Conservation (phyloP, 1,140 invertebrate species). For the Rhynchophorus ferrugineus region DNA sequence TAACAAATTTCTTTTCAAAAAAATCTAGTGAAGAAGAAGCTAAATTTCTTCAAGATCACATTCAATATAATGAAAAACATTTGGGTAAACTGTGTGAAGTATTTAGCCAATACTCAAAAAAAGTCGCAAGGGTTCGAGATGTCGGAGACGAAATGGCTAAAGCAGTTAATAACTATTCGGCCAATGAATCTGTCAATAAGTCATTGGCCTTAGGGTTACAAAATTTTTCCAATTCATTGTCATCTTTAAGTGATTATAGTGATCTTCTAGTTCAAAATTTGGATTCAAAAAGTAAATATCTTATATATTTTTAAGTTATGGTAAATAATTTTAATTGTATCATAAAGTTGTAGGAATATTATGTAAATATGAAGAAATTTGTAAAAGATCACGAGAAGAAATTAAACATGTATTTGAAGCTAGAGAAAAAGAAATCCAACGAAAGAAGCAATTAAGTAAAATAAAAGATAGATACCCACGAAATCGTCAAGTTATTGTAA, state of each 20-base stretch:
- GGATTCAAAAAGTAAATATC: conserved; percentile 41
- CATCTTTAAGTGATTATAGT: conserved; percentile 61
- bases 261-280: conserved; percentile 61
- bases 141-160: conserved; percentile 62
- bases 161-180: conserved; percentile 53
- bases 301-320: background rate
- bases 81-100: conserved; percentile 58
- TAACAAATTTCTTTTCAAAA: no score
- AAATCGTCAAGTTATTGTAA: conserved; percentile 62
- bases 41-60: conserved; percentile 65
- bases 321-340: background rate
- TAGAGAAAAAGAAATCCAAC: conserved; percentile 57
- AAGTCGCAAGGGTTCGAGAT: conserved; percentile 62
- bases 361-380: conserved; percentile 62
- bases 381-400: conserved; percentile 63
- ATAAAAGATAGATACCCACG: conserved; percentile 56
- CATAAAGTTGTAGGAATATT: conserved; percentile 56
- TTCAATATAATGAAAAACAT: conserved; percentile 58
- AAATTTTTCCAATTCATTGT: conserved; percentile 56
- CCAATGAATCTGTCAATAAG: conserved; percentile 62
- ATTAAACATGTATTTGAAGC: conserved; percentile 61
- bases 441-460: conserved; percentile 56
- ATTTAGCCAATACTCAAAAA: conserved; percentile 59
- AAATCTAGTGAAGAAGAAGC: conserved; percentile 57
- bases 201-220: conserved; percentile 53